Conservation (phyloP, 2,113 vertebrate species). For the Strix aluco region DNA sequence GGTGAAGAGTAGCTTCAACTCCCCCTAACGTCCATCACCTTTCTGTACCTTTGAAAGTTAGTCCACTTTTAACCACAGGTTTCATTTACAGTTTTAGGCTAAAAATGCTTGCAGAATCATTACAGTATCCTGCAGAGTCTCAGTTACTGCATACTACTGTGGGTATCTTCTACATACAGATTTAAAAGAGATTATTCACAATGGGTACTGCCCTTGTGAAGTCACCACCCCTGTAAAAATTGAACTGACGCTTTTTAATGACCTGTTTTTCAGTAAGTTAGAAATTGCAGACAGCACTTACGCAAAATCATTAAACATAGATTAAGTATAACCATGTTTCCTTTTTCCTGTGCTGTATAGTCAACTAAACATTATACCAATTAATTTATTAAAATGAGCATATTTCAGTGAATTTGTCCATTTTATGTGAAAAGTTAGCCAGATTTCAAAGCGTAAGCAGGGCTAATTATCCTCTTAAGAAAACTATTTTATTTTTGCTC, state of each 20-base stretch:
- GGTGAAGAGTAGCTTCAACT: background rate
- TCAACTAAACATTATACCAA: conserved; percentile 47
- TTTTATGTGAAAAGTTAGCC: conserved; percentile 33
- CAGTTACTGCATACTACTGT: background rate
- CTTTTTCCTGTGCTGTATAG: conserved; percentile 48
- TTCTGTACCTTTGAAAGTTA: background rate
- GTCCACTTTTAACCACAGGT: background rate
- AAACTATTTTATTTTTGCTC: conserved; percentile 65
- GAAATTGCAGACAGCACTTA: conserved; percentile 67
- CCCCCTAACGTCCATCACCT: background rate
- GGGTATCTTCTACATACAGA: conserved; percentile 43
- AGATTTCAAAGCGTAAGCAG: conserved; percentile 59
- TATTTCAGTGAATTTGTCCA: conserved; percentile 49
- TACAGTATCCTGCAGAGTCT: background rate
- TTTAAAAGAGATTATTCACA: conserved; percentile 52
- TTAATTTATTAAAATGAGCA: conserved; percentile 61
- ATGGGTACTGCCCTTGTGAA: conserved; percentile 53
- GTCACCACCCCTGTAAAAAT: conserved; percentile 59
- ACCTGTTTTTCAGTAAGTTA: conserved; percentile 49
- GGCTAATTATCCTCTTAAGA: conserved; percentile 63
- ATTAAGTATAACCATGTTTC: conserved; percentile 78
- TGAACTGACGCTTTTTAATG: conserved; percentile 68
- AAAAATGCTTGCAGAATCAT: background rate
- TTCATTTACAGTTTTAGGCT: conserved; percentile 4
- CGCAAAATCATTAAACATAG: conserved; percentile 69